Conservation (phyloP, 1,140 invertebrate genomes). For the Lasioglossum baleicum region DNA sequence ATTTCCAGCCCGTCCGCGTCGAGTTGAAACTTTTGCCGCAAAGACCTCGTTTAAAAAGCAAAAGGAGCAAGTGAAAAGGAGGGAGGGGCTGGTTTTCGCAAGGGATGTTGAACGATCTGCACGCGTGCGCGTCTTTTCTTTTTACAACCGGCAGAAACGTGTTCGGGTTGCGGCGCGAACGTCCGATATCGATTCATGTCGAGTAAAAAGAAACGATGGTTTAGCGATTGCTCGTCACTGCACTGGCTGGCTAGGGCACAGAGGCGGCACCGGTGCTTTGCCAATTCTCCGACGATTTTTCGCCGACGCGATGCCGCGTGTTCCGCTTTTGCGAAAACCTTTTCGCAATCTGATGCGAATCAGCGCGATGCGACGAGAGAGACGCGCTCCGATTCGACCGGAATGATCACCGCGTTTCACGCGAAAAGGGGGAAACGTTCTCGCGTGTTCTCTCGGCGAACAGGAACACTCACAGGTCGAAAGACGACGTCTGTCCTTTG, state of each 20-base stretch:
- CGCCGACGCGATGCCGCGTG: not conserved
- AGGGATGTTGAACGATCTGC: not conserved
- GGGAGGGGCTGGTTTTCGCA: too few relatives aligned
- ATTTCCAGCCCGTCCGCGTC: too few relatives aligned
- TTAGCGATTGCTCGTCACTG: conserved; percentile 25
- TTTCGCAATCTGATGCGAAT: not conserved
- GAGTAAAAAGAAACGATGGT: not conserved
- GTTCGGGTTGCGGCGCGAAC: not conserved
- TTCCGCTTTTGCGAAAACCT: not conserved
- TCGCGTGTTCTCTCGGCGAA: too few relatives aligned
- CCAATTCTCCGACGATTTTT: conserved; percentile 35
- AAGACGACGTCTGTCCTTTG: too few relatives aligned
- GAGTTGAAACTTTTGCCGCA: too few relatives aligned
- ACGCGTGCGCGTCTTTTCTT: not conserved
- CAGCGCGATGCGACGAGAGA: too few relatives aligned
- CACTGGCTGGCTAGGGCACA: not conserved
- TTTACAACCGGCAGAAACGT: not conserved
- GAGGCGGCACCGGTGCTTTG: conserved; percentile 13
- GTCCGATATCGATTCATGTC: conserved; percentile 28
- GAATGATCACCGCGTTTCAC: too few relatives aligned
- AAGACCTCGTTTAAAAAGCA: too few relatives aligned
- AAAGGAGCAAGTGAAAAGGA: too few relatives aligned
- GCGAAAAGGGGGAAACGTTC: not conserved
- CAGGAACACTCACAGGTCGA: too few relatives aligned
- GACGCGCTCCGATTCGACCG: not conserved